Conservation (phyloP, 2,113 vertebrate genomes). For the Hippocampus barbouri region DNA sequence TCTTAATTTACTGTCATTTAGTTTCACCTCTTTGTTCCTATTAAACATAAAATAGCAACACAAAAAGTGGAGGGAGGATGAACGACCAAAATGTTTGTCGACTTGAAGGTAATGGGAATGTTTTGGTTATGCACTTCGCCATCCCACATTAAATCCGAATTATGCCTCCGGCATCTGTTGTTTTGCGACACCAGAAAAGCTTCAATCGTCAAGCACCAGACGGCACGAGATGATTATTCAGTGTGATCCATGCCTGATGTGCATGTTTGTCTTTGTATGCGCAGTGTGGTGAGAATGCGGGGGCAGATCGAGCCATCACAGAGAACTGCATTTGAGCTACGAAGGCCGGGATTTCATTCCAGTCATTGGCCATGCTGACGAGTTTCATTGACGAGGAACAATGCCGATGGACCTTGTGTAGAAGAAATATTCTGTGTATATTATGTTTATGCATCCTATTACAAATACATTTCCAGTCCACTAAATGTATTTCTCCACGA, state of each 20-base stretch:
- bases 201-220: neutral
- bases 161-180: neutral
- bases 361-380: conserved; percentile 32
- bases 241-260: neutral
- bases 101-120: neutral
- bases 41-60: neutral
- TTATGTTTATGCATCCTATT: conserved; percentile 46
- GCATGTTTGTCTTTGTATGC: conserved; percentile 14
- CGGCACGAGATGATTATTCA: neutral
- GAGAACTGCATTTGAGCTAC: conserved; percentile 41
- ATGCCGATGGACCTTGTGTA: conserved; percentile 33
- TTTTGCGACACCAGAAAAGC: neutral
- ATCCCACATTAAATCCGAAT: neutral
- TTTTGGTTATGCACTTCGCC: neutral
- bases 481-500: conserved; percentile 56
- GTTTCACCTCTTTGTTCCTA: no score
- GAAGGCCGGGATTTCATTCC: conserved; percentile 26
- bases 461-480: conserved; percentile 43
- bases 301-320: conserved; percentile 24
- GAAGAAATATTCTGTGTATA: conserved; percentile 56
- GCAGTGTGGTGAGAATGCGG: conserved; percentile 24
- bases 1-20: no score
- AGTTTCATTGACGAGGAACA: conserved; percentile 48
- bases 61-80: neutral
- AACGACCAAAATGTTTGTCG: no score